Base-by-base conservation (phyloP, 2,888 invertebrate genomes). In the Agonopterix arenella region DNA sequence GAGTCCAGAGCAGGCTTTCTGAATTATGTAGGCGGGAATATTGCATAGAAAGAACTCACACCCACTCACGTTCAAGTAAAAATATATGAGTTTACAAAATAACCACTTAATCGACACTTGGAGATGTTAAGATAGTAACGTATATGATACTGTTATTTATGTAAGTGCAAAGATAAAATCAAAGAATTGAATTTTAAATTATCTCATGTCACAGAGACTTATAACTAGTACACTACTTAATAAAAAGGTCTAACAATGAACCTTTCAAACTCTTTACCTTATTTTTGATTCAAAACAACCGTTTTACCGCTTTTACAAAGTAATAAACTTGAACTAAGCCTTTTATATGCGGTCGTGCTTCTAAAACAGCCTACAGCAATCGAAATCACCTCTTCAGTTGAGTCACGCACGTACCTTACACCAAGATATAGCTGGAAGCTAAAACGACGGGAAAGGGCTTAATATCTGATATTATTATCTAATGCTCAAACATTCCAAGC, bases 381-480 rank as follows among this genome's bases (percentile, higher is more conserved):
- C 65, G 58, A 61, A 65, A 64, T 66, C 64, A 59, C 68, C n/a
- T 65, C 57, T 49, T n/a, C n/a, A 40, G 61, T 57, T 60, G 67
- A 67, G 75, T 73, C 77, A 76, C 77, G 78, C 76, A 76, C 69
- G 67, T 63, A 61, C 58, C 59, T 55, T 60, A 62, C 61, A 55
- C 61, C 56, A 52, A 61, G 64, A 62, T 64, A 64, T 57, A 56
- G 60, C 66, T 59, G 56, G 55, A 54, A 61, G 63, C 60, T 58
- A 61, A 53, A 57, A 61, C 48, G 51, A 18, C 37, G 37, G 49
- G 49, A 55, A 55, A 48, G 44, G n/a, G 36, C 40, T 51, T 41
- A 46, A 49, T 44, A 47, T 52, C 40, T 51, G 50, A 56, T 48
- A 59, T 55, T 54, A 44, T 48, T 48, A 50, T 50, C 51, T 49